These are phyloP conservation scores for Rhadina sibilatrix DNA, from an alignment of 2,113 vertebrate species.

Conservation along the genomic window DNA sequence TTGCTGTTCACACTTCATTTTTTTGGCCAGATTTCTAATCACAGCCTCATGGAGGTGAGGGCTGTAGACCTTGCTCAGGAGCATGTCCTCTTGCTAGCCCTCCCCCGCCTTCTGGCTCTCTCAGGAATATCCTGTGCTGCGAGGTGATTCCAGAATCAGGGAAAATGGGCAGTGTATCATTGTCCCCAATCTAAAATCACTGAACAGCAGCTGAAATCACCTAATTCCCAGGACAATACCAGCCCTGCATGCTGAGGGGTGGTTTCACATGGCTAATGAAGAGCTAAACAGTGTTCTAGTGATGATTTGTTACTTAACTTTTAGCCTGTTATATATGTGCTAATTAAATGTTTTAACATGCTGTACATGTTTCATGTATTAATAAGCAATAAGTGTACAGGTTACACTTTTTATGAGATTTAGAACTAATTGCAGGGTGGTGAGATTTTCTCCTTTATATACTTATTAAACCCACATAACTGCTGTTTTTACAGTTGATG, in stretches of 20 bases:
- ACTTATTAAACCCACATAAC: slow-evolving; percentile 65
- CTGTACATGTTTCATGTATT: slow-evolving; percentile 57
- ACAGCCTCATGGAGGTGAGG: neutral
- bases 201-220: neutral
- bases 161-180: neutral
- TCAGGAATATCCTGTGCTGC: rapidly evolving
- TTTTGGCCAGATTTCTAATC: neutral
- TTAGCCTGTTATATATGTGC: neutral
- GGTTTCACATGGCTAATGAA: slow-evolving; percentile 16
- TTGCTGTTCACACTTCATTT: neutral
- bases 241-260: neutral
- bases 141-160: neutral
- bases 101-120: neutral
- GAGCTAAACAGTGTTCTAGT: slow-evolving; percentile 27
- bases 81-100: neutral
- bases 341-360: slow-evolving; percentile 68
- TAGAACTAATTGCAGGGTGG: slow-evolving; percentile 54
- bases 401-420: slow-evolving; percentile 60
- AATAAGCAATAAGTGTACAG: slow-evolving; percentile 60
- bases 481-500: slow-evolving; percentile 73
- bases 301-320: slow-evolving; percentile 60
- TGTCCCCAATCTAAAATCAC: neutral
- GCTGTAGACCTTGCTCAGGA: neutral
- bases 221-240: neutral
- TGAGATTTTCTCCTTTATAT: slow-evolving; percentile 53